Percentiles rank a stretch among this genome's conserved stretches.
Evolutionary conservation across 2,113 vertebrate species (phyloP).

Genomic region (Cromileptes altivelis): DNA sequence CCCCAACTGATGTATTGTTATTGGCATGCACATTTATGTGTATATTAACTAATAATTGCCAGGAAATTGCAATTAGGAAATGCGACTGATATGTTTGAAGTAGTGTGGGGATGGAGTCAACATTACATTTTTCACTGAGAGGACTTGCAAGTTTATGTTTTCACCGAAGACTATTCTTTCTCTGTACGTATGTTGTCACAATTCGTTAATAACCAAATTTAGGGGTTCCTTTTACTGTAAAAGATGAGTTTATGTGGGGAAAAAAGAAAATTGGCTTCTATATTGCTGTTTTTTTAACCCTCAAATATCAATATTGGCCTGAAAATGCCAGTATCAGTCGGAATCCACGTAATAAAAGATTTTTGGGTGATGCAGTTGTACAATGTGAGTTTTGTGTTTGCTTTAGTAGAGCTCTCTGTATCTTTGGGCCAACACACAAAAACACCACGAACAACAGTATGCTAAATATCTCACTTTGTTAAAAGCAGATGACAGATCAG

Average conservation of each 20-base stretch:
- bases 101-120: background rate
- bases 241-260: too few species aligned
- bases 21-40: background rate
- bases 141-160: background rate
- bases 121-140: background rate
- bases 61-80: background rate
- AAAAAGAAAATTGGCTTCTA: too few species aligned
- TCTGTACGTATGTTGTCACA: background rate
- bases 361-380: background rate
- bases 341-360: background rate
- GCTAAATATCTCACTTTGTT: constrained; percentile 11
- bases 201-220: background rate
- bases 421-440: background rate
- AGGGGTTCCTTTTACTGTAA: background rate
- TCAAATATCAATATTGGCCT: background rate
- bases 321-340: background rate
- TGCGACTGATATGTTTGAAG: too few species aligned
- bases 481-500: constrained; percentile 13
- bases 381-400: constrained; percentile 3
- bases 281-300: background rate
- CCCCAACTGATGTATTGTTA: too few species aligned
- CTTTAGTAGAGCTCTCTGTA: background rate
- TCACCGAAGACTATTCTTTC: background rate
- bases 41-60: background rate
- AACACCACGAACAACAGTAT: background rate